These are phyloP conservation scores for Sesamia nonagrioides DNA, from an alignment of 1,140 invertebrate species.

Conservation along the genomic window DNA sequence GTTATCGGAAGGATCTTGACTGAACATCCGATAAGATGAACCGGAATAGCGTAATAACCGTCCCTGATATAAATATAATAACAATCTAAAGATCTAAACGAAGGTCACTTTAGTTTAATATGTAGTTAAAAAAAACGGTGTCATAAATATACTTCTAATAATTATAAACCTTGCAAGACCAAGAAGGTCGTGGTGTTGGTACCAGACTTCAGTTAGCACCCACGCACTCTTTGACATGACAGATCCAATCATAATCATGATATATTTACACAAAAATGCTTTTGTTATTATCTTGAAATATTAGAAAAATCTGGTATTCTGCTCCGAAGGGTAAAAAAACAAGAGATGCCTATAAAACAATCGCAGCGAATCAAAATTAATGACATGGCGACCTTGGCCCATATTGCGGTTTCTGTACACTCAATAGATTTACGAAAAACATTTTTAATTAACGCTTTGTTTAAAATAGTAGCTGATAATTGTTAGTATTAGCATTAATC, in stretches of 20 bases:
- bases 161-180: slow-evolving; percentile 20
- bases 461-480: slow-evolving; percentile 19
- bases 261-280: slow-evolving; percentile 10
- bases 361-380: slow-evolving; percentile 52
- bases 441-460: slow-evolving; percentile 51
- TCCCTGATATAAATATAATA: slow-evolving; percentile 22
- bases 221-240: slow-evolving; percentile 14
- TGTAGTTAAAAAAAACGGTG: slow-evolving; percentile 9
- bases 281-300: background rate
- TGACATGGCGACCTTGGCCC: slow-evolving; percentile 52
- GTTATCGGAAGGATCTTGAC: slow-evolving; percentile 23
- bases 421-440: slow-evolving; percentile 50
- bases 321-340: slow-evolving; percentile 22
- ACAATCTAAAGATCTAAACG: background rate
- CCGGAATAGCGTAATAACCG: slow-evolving; percentile 21
- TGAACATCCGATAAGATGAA: slow-evolving; percentile 7
- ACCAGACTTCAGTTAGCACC: slow-evolving; percentile 22
- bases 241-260: slow-evolving; percentile 35
- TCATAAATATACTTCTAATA: slow-evolving; percentile 24
- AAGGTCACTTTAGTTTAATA: slow-evolving; percentile 23
- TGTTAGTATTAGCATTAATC: slow-evolving; percentile 35
- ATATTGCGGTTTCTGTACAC: slow-evolving; percentile 47
- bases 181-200: slow-evolving; percentile 13
- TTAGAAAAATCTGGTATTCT: background rate
- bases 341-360: slow-evolving; percentile 41